Base-by-base conservation (phyloP, 2,888 invertebrate species). In the Eumacrocentrus americanus region DNA sequence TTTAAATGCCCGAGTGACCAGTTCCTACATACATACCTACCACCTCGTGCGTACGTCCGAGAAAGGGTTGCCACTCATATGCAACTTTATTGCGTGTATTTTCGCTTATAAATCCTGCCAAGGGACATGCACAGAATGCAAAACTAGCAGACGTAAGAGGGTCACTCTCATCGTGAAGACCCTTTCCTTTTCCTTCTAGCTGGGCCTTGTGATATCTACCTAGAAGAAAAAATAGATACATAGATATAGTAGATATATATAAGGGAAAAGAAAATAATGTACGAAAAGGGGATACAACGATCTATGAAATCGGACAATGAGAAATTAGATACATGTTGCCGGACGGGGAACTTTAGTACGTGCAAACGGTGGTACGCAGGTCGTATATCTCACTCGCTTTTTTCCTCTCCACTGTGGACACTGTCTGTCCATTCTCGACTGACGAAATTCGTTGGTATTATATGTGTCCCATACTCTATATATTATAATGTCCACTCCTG, bases 11-110 rank as follows among this genome's bases (percentile, higher is more conserved):
- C 64, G 65, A 69, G 67, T 67, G 69, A 71, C 29, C 29, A 29
- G 68, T 61, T 61, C 22, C 48, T 58, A 53, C 40, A 42, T 12
- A 44, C 50, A 35, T 40, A 37, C 38, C 61, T 42, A 29, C 29
- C 52, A 23, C 22, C 18, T 12, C 23, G 58, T 50, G 61, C 34
- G 38, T 34, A 53, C 40, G 60, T 58, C 56, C 58, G 46, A 37
- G 29, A 57, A 60, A 61, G 62, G 62, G 64, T 61, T 38, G 29
- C 29, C 46, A 60, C 59, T 44, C 58, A 23, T 35, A 58, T 22
- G 22, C 47, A 29, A 75, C 70, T 77, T 78, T 76, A 78, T 78
- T 74, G 73, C 78, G 66, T 74, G 78, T 78, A 78, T 77, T 78
- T 78, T 78, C 72, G 68, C 71, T 78, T 75, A 77, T 78, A 78